phyloP scores from a whole-genome alignment of 2,797 vertebrate species.

The Protonibea diacanthus region DNA sequence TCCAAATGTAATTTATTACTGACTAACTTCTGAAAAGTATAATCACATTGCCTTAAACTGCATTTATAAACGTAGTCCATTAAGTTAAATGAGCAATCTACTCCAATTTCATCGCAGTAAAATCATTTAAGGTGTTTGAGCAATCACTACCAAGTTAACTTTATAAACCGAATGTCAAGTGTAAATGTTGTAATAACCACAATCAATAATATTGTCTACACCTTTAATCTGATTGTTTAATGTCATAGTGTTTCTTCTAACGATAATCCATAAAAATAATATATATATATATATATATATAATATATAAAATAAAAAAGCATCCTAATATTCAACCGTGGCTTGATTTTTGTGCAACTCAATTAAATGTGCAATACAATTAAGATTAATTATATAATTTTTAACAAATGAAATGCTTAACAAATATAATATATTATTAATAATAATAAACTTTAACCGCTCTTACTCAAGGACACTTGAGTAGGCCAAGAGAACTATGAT shows the following conservation, averaged over 20 bases:
- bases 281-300: too few relatives aligned
- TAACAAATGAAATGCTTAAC: too few relatives aligned
- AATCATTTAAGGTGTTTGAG: slow-evolving; percentile 4
- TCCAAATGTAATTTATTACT: slow-evolving; percentile 37
- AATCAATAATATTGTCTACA: too few relatives aligned
- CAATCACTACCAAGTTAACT: not conserved
- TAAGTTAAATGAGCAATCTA: slow-evolving; percentile 22
- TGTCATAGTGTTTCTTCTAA: not conserved
- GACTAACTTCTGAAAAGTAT: slow-evolving; percentile 23
- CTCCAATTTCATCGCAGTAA: slow-evolving; percentile 17
- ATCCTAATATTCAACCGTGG: too few relatives aligned
- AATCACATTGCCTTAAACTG: slow-evolving; percentile 30
- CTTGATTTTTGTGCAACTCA: not conserved
- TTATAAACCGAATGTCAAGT: not conserved
- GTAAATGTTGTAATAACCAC: not conserved
- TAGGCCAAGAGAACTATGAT: not conserved
- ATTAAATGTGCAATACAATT: not conserved
- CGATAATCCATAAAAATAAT: too few relatives aligned
- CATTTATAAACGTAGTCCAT: slow-evolving; percentile 20
- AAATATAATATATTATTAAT: too few relatives aligned
- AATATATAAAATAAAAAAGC: too few relatives aligned
- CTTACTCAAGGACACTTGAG: not conserved
- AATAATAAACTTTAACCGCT: too few relatives aligned
- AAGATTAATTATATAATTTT: too few relatives aligned
- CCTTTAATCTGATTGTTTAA: not conserved